Conservation (phyloP, 30 jellyfish, hydroid and myxozoan species). For the Sanderia malayensis region DNA sequence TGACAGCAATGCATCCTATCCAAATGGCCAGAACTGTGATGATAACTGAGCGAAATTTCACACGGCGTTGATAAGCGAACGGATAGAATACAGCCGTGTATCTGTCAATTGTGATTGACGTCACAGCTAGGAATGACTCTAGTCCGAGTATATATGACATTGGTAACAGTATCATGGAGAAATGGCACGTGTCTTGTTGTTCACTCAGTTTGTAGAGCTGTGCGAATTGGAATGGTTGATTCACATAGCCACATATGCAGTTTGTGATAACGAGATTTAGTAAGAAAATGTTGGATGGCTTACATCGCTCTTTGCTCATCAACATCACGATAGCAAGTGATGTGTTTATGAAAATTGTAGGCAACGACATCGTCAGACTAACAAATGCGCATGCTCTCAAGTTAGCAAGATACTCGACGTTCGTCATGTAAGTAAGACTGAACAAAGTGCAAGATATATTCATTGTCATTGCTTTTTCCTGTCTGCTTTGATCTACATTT, state of each 20-base stretch:
- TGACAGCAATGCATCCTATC: background rate
- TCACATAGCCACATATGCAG: background rate
- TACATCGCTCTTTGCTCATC: background rate
- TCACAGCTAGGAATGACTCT: conserved; percentile 26
- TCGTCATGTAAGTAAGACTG: no score
- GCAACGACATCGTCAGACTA: background rate
- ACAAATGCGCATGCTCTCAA: no score
- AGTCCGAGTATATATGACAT: conserved; percentile 25
- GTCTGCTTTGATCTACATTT: no score
- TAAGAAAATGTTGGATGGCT: background rate
- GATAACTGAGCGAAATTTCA: background rate
- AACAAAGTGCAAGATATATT: no score
- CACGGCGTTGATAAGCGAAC: conserved; percentile 11
- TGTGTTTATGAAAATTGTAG: background rate
- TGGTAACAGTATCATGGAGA: conserved; percentile 15
- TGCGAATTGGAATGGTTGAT: background rate
- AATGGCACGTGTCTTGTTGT: background rate
- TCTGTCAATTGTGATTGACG: conserved; percentile 39
- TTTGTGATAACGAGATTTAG: background rate
- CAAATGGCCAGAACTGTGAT: conserved; percentile 8
- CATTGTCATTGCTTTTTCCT: no score
- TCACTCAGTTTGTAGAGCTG: background rate
- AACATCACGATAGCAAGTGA: background rate
- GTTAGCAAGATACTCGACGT: no score
- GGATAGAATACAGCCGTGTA: conserved; percentile 44